Base-by-base conservation (phyloP, 2,888 invertebrate species). In the Syrphus vitripennis region DNA sequence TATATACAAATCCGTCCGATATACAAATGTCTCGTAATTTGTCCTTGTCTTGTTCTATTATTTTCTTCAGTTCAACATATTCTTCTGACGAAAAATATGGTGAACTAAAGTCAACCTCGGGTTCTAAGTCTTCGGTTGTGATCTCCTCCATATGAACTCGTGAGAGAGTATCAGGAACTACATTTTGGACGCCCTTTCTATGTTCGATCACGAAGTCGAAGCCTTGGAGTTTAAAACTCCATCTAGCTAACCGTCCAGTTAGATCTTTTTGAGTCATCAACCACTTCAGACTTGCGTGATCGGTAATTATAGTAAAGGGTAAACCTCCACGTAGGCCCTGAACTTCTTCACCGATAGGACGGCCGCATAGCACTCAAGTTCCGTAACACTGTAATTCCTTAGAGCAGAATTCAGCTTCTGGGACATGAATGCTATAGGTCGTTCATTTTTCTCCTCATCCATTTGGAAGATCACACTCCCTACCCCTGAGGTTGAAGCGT, bases 401-500 rank as follows among this genome's bases (percentile, higher is more conserved):
- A 34, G 59, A 21, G 67, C 48, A 6, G 45, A 50, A 40, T 82
- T 77, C 5, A 76, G 34, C 26, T 77, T 70, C 21, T 76, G 57
- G 3, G 76, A 71, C 50, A 71, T 65, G 37, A 34, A 63, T 29
- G 78, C 74, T 42, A 83, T 69, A 1, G 74, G 80, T 7, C 53
- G 34, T 10, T 87, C 79, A 21, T 61, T 59, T 14, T 65, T 65
- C 16, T 77, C 61, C 1, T 26, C 40, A n/a, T 83, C 76, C 14
- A 55, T 29, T 16, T 55, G 55, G 29, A 55, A 55, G 9, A 55
- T 26, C 26, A 29, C 29, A 16, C 55, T 55, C 29, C 55, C 31
- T 31, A 31, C 55, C 16, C 55, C 55, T 10, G 55, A 31, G 10
- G 31, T 55, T 16, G 55, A 55, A 29, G 57, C 57, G 19, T 57